A percentile compares a stretch with the other conserved stretches of the same genome.
Conservation (phyloP, 2,888 invertebrate species). For the Dasysyrphus tricinctus region DNA sequence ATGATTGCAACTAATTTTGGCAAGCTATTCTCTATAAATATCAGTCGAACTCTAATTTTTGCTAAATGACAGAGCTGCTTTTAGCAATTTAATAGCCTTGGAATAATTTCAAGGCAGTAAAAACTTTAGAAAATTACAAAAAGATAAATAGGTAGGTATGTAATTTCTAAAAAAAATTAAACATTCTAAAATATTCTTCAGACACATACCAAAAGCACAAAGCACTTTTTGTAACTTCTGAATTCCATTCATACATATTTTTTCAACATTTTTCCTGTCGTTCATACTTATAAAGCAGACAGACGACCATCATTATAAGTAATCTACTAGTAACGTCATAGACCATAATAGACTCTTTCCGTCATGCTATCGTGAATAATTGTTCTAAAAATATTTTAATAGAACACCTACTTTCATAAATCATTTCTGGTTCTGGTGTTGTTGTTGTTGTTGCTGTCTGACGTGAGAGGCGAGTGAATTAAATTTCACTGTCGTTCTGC, state of each 20-base stretch:
- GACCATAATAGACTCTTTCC: conserved; percentile 37
- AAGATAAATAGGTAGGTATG: too few species aligned
- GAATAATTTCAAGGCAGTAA: too few species aligned
- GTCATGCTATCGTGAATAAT: conserved; percentile 62
- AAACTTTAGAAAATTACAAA: too few species aligned
- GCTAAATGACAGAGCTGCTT: too few species aligned
- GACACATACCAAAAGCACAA: background rate
- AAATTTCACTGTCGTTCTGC: conserved; percentile 48
- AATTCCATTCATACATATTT: background rate
- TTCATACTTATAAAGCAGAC: background rate
- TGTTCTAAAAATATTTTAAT: conserved; percentile 68
- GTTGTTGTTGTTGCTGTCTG: background rate
- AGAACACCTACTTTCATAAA: conserved; percentile 67
- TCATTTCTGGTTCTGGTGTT: conserved; percentile 55
- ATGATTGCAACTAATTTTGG: too few species aligned
- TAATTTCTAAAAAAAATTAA: background rate
- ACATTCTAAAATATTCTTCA: background rate
- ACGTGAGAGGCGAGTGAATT: conserved; percentile 27
- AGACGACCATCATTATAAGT: conserved; percentile 9
- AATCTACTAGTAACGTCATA: conserved; percentile 29
- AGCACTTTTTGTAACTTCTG: background rate
- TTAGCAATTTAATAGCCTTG: too few species aligned
- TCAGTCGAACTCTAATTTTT: too few species aligned
- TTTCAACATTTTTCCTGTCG: background rate
- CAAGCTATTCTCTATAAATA: too few species aligned